Base-by-base conservation (phyloP, 2,888 invertebrate genomes). In the Erpobdella octoculata region DNA sequence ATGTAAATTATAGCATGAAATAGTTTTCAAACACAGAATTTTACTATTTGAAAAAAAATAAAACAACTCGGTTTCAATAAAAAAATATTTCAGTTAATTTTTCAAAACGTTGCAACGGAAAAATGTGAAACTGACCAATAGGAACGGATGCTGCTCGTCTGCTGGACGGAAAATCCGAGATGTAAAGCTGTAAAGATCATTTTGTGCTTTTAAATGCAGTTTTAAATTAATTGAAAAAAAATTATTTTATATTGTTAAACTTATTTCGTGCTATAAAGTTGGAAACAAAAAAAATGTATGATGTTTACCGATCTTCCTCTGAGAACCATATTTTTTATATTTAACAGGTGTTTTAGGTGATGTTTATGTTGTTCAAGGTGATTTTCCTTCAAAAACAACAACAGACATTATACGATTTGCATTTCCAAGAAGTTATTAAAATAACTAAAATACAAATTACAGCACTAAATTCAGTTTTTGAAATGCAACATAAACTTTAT, bases 271-370 rank as follows among this genome's bases (percentile, higher is more conserved):
- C 46, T 15, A 41, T 15, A 12, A 12, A 62, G 18, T 33, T 33
- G 62, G 1, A n/a, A 62, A 62, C 2, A n/a, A 15, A 33, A 9
- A 12, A 21, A 62, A n/a, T n/a, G n/a, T n/a, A n/a, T n/a, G n/a
- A n/a, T n/a, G n/a, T 35, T 8, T n/a, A 62, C 62, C 12, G 35
- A 33, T 62, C 62, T 62, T 62, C 62, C 62, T 62, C 62, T 62
- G 9, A 62, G 62, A n/a, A 62, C 62, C 62, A 62, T 62, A 9
- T 31, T 62, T 28, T 58, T 58, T 28, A 18, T 53, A 53, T 53
- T 53, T 28, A 9, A 53, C 3, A 25, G 15, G 8, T n/a, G 53
- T 15, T 53, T n/a, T n/a, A n/a, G n/a, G n/a, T n/a, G n/a, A n/a
- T n/a, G n/a, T n/a, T n/a, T n/a, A n/a, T n/a, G n/a, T n/a, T n/a